Evolutionary conservation across 53 echinoderm and acorn worm species (phyloP).

Genomic region (Antedon mediterranea): DNA sequence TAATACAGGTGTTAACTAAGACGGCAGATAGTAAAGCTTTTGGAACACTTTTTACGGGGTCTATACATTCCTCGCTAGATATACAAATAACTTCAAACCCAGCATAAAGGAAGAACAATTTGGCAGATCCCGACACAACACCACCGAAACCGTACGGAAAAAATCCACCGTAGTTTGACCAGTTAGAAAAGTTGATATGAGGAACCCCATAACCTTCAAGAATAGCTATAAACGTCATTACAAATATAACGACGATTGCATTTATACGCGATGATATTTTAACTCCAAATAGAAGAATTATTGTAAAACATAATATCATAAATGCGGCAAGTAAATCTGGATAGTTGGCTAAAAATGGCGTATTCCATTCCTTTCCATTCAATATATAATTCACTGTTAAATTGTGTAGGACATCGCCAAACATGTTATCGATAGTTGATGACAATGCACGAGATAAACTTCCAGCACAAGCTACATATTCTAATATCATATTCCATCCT

Average conservation of each 20-base stretch:
- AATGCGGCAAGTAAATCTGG: conserved; percentile 40
- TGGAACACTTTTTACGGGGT: conserved; percentile 39
- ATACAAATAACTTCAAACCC: conserved; percentile 62
- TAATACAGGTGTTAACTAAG: conserved; percentile 15
- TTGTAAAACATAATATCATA: conserved; percentile 2
- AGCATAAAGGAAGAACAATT: conserved; percentile 45
- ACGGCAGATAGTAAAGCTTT: conserved; percentile 29
- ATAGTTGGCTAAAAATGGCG: conserved; percentile 28
- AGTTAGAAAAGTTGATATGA: not conserved
- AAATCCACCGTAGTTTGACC: conserved; percentile 16
- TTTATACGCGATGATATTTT: not conserved
- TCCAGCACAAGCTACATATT: conserved; percentile 34
- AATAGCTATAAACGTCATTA: not conserved
- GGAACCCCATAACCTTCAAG: not conserved
- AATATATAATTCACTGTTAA: conserved; percentile 38
- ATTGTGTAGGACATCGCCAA: conserved; percentile 24
- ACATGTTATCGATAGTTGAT: conserved; percentile 35
- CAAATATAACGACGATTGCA: not conserved
- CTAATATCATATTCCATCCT: conserved; percentile 61
- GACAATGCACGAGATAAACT: conserved; percentile 31
- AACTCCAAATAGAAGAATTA: conserved; percentile 8
- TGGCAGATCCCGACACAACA: conserved; percentile 33
- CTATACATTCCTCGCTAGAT: conserved; percentile 43
- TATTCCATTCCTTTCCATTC: conserved; percentile 17
- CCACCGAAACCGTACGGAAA: conserved; percentile 36